Conservation (phyloP, 1,140 invertebrate genomes). For the Microvelia longipes region DNA sequence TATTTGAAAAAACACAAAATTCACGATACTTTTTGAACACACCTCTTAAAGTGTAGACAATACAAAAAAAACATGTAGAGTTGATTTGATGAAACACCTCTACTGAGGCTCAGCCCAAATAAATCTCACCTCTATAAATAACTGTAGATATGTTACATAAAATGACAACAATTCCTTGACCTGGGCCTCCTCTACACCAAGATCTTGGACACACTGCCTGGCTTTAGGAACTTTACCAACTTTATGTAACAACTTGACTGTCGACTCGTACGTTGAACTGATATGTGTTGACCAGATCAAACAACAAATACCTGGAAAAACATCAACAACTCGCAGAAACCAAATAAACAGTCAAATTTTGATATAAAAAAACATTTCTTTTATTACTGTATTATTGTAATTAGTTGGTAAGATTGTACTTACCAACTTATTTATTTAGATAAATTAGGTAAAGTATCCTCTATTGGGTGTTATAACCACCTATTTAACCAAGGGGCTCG, state of each 20-base stretch:
- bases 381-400: too few species aligned
- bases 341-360: too few species aligned
- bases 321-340: too few species aligned
- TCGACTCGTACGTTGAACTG: slow-evolving; percentile 52
- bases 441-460: neutral
- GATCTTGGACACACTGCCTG: slow-evolving; percentile 53
- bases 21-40: too few species aligned
- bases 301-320: slow-evolving; percentile 48
- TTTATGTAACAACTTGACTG: slow-evolving; percentile 69
- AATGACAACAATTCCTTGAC: slow-evolving; percentile 51
- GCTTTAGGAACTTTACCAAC: slow-evolving; percentile 75
- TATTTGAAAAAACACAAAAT: too few species aligned
- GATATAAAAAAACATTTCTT: neutral
- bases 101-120: too few species aligned
- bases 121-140: slow-evolving; percentile 55
- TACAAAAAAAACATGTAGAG: too few species aligned
- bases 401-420: neutral
- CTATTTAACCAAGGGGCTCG: neutral
- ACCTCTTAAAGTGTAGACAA: too few species aligned
- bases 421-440: neutral
- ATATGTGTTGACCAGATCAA: slow-evolving; percentile 78
- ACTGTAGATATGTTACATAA: slow-evolving; percentile 53
- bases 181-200: slow-evolving; percentile 52
- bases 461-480: neutral
- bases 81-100: too few species aligned